Evolutionary conservation across 30 jellyfish, hydroid and myxozoan species (phyloP).

Genomic region (Aurelia aurita): DNA sequence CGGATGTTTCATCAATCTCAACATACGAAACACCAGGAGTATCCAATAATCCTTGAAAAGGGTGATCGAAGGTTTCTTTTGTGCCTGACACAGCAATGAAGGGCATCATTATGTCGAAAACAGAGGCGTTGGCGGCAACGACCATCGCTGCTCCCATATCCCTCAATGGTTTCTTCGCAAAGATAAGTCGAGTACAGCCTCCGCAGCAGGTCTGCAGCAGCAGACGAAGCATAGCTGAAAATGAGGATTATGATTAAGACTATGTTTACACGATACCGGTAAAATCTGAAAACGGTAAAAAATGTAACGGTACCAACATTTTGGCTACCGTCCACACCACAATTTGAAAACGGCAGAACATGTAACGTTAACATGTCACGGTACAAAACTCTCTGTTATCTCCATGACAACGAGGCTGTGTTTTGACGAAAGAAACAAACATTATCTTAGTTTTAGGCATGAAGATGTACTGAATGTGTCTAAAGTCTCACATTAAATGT

Average conservation of each 20-base stretch:
- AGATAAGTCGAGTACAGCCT: constrained; percentile 10
- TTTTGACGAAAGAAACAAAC: no score
- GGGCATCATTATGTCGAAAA: constrained; percentile 41
- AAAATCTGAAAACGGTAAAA: no score
- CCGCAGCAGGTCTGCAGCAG: constrained; percentile 17
- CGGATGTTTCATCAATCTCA: constrained; percentile 20
- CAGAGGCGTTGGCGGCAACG: neutral
- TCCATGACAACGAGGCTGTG: no score
- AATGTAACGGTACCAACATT: no score
- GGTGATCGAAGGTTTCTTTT: neutral
- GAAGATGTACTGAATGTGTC: no score
- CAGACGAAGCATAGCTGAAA: constrained; percentile 12
- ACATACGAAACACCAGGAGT: constrained; percentile 36
- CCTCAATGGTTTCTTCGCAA: neutral
- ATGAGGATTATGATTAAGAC: neutral
- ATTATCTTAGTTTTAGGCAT: no score
- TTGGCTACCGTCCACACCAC: no score
- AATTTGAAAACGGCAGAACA: no score
- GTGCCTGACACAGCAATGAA: neutral
- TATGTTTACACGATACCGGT: no score
- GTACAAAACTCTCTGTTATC: no score
- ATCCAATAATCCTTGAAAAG: constrained; percentile 11
- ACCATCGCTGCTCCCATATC: neutral
- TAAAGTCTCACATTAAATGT: no score
- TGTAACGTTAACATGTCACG: no score